Evolutionary conservation across 2,888 invertebrate species (phyloP), one percentile per base, ranked within the genome.

Genomic region (Furcula furcula): DNA sequence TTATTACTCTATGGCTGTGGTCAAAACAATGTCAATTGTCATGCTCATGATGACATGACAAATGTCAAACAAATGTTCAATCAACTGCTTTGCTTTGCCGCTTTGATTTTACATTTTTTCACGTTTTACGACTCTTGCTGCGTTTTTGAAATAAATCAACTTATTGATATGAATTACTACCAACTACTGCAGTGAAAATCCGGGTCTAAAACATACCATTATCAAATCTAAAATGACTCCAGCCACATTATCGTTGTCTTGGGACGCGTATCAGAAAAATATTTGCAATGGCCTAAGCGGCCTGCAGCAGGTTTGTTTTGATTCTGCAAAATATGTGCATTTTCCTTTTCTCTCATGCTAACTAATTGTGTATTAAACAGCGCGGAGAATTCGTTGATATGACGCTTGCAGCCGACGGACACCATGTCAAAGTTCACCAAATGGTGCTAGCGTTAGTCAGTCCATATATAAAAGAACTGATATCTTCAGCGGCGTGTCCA

Each of bases 361-460:
- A n/a, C 6, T 1, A 25, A 5, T 4, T 13, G 4, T 25, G 13
- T 7, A 4, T 13, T 9, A 18, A 40, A 19, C 55, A 89, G 88
- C 78, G 70, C 52, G 87, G 78, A 6, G 82, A 87, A 40, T 85
- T 88, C 55, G 88, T 89, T 18, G 88, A 89, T 45, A 82, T 89
- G 84, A 89, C 89, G 0, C 41, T 89, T 19, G 88, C 87, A 2
- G 87, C 87, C 1, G 87, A 88, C 21, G 87, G 87, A 0, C 78
- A 85, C 43, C 63, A 73, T 36, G 86, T 89, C 2, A 88, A 85
- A 48, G 89, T 85, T 1, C 89, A 89, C 39, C 81, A 86, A 52
- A 56, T 89, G 33, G 69, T 89, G 3, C 41, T 89, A 40, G 84
- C 85, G 0, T 67, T 87, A 0, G 81, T 83, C 10, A 89, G 89